Evolutionary conservation across 2,888 invertebrate genomes (phyloP).

Genomic region (Ischnus inquisitorius): DNA sequence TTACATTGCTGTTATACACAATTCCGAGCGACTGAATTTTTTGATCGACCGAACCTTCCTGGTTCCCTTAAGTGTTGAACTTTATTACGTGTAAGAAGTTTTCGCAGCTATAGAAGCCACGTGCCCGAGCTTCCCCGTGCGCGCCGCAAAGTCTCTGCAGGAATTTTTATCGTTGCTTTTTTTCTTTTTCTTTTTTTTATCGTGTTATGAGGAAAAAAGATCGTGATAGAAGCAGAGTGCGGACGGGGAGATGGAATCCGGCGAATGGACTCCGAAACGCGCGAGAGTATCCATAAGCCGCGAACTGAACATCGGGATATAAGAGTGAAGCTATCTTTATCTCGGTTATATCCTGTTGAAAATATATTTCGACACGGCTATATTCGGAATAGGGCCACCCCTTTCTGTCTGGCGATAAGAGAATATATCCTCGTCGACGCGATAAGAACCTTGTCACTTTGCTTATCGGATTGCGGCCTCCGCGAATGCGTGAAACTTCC

Average conservation of each 20-base stretch:
- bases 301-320: background rate
- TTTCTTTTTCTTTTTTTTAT: too few relatives aligned
- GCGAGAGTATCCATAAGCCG: background rate
- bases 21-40: too few relatives aligned
- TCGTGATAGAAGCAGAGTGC: constrained; percentile 1
- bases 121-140: constrained; percentile 10
- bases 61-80: constrained; percentile 28
- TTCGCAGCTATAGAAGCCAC: constrained; percentile 38
- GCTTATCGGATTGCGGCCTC: constrained; percentile 28
- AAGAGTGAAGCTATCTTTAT: background rate
- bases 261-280: background rate
- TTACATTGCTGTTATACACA: too few relatives aligned
- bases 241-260: background rate
- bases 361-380: background rate
- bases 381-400: background rate
- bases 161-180: constrained; percentile 64
- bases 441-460: constrained; percentile 53
- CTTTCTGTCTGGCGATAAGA: constrained; percentile 39
- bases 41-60: too few relatives aligned
- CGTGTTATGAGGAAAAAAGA: constrained; percentile 6
- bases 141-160: background rate
- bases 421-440: constrained; percentile 23
- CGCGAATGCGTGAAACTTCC: constrained; percentile 4
- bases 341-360: background rate
- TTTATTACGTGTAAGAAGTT: constrained; percentile 59